A percentile compares a stretch with the other conserved stretches of the same genome.
Evolutionary conservation across 2,113 vertebrate species (phyloP).

Genomic region (Ia io): DNA sequence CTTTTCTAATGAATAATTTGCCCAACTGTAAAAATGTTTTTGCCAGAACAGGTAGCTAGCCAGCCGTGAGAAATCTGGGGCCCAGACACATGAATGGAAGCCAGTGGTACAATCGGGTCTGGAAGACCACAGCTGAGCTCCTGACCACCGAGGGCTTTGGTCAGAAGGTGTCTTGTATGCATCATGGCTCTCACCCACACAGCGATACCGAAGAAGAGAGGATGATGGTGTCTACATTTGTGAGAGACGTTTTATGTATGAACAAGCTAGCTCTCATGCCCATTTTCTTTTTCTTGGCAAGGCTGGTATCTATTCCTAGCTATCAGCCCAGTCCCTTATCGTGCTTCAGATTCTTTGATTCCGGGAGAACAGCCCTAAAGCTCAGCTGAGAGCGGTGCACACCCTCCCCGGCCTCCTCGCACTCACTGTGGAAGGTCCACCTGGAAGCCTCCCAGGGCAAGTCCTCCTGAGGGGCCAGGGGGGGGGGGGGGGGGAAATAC

Average conservation of each 20-base stretch:
- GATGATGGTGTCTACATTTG: background rate
- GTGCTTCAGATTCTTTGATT: background rate
- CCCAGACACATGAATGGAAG: background rate
- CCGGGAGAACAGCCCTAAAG: background rate
- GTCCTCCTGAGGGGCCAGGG: background rate
- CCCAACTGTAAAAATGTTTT: background rate
- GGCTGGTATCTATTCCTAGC: background rate
- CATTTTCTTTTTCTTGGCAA: background rate
- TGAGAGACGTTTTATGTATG: background rate
- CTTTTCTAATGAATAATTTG: slow-evolving; percentile 10
- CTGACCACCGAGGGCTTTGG: background rate
- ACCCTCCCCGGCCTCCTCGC: background rate
- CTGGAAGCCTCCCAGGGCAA: background rate
- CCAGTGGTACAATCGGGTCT: background rate
- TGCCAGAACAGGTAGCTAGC: background rate
- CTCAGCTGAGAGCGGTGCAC: background rate
- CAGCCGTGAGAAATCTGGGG: background rate
- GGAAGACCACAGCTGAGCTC: background rate
- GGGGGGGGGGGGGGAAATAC: background rate
- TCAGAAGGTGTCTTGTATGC: background rate
- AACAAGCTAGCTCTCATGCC: background rate
- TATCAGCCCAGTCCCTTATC: background rate
- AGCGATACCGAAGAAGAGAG: background rate
- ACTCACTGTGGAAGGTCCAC: background rate
- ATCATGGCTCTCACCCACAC: background rate